Conservation (phyloP, 1,140 invertebrate genomes). For the Neuroterus valhalla region DNA sequence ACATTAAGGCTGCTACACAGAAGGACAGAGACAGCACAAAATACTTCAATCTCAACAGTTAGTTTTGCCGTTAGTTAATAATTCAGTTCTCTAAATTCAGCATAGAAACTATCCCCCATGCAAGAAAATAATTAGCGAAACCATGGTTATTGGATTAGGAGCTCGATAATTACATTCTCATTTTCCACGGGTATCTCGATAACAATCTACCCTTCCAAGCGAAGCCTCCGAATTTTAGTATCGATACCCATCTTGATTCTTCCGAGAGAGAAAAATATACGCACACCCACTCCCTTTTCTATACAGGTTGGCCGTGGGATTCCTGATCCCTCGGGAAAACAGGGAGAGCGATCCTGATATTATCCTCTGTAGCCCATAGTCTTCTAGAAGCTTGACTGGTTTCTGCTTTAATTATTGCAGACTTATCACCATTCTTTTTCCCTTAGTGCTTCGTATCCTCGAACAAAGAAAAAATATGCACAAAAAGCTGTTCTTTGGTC, state of each 20-base stretch:
- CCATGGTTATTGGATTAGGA: not conserved
- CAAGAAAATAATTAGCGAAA: not conserved
- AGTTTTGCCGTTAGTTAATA: too few relatives aligned
- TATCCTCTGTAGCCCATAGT: constrained; percentile 21
- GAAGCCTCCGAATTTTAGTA: not conserved
- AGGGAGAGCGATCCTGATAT: constrained; percentile 17
- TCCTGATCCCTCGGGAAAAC: constrained; percentile 26
- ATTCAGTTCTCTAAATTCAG: too few relatives aligned
- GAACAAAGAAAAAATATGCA: not conserved
- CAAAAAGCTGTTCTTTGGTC: constrained; percentile 1
- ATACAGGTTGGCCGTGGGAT: constrained; percentile 20
- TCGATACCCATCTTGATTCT: constrained; percentile 19
- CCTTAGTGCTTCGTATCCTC: not conserved
- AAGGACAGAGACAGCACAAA: too few relatives aligned
- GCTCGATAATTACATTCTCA: not conserved
- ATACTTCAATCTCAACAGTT: too few relatives aligned
- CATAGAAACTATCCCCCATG: too few relatives aligned
- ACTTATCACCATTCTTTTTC: constrained; percentile 1
- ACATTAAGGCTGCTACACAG: too few relatives aligned
- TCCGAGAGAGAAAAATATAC: constrained; percentile 20
- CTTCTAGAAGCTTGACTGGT: constrained; percentile 5
- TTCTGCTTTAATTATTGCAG: constrained; percentile 24
- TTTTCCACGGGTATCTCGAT: constrained; percentile 18
- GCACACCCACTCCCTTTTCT: constrained; percentile 6
- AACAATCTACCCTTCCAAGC: constrained; percentile 5